Evolutionary conservation across 2,113 vertebrate genomes (phyloP).

Genomic region (Trachemys scripta): DNA sequence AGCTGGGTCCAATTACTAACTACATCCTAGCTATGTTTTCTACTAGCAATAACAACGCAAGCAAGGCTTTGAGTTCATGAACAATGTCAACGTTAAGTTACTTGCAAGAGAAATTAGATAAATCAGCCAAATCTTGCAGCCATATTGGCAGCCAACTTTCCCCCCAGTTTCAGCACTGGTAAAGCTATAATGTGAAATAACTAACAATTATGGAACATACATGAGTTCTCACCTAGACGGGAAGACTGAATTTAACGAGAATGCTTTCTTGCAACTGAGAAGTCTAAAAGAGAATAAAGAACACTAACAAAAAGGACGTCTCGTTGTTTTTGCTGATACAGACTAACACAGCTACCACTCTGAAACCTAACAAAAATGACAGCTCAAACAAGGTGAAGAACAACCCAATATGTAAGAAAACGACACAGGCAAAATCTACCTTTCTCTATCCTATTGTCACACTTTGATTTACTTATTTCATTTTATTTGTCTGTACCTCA

Average conservation of each 20-base stretch:
- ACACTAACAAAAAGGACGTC: background rate
- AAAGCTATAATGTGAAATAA: slow-evolving; percentile 50
- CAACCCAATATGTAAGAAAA: background rate
- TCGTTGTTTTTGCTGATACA: no score
- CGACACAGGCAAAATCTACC: background rate
- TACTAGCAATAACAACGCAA: slow-evolving; percentile 84
- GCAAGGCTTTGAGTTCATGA: slow-evolving; percentile 82
- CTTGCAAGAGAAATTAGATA: slow-evolving; percentile 79
- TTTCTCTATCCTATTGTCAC: background rate
- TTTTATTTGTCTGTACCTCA: background rate
- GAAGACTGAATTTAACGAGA: background rate
- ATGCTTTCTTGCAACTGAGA: background rate
- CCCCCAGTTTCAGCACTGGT: background rate
- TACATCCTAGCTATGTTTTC: slow-evolving; percentile 88
- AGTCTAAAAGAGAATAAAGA: background rate
- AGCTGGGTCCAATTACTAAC: slow-evolving; percentile 92
- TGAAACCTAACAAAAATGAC: background rate
- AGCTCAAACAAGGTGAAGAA: background rate
- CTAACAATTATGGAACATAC: slow-evolving; percentile 49
- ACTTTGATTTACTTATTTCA: background rate
- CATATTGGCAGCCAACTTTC: slow-evolving; percentile 23
- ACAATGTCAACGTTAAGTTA: slow-evolving; percentile 88
- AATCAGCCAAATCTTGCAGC: slow-evolving; percentile 77
- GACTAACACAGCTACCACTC: no score
- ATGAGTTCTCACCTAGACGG: slow-evolving; percentile 31